Conservation (phyloP, 1,140 invertebrate genomes). For the Trachymyrmex cornetzi region DNA sequence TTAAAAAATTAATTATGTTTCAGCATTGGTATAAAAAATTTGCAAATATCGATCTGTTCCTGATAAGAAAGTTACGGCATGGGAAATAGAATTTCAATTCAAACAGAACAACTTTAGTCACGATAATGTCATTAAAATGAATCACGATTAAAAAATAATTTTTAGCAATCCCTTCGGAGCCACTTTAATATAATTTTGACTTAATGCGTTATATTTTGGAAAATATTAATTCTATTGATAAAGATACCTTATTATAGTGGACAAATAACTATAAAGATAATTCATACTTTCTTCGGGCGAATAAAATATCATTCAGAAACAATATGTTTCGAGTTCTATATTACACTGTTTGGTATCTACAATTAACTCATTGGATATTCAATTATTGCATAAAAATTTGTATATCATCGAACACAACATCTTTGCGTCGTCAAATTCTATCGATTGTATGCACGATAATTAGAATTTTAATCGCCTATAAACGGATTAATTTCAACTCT, state of each 20-base stretch:
- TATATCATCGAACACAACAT: neutral
- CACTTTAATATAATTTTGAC: too few species aligned
- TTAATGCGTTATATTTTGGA: too few species aligned
- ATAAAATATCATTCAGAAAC: neutral
- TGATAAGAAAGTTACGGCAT: neutral
- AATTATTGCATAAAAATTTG: constrained; percentile 3
- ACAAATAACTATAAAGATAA: neutral
- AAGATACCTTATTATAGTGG: neutral
- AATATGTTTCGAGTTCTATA: neutral
- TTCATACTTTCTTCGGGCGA: neutral
- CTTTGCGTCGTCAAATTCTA: neutral
- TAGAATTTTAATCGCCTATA: constrained; percentile 40
- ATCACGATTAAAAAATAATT: too few species aligned
- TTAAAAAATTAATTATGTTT: too few species aligned
- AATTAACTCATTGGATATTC: neutral
- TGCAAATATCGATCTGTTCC: neutral
- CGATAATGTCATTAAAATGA: too few species aligned
- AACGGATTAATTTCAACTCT: constrained; percentile 50
- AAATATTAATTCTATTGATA: neutral
- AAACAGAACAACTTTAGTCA: too few species aligned
- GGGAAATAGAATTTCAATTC: neutral
- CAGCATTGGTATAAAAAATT: neutral
- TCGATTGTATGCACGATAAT: constrained; percentile 45
- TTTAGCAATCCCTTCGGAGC: too few species aligned
- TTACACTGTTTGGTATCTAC: neutral